Evolutionary conservation across 2,797 vertebrate species (phyloP).

Genomic region (Falco concolor): DNA sequence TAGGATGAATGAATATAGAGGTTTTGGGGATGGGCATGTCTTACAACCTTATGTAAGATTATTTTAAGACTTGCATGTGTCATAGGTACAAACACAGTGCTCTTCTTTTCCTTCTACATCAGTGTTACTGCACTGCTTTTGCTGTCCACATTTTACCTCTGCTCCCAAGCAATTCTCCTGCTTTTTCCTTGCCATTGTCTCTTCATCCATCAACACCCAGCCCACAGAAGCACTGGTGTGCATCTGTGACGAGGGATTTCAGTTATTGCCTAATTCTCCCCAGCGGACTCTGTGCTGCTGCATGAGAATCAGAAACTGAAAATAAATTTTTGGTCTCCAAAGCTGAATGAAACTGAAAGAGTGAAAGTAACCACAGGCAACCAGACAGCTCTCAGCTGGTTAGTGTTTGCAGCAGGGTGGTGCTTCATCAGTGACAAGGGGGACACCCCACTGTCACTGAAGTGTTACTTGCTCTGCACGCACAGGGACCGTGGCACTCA

Average conservation of each 20-base stretch:
- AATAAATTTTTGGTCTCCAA: background rate
- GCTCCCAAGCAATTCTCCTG: background rate
- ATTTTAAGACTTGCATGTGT: background rate
- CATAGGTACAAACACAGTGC: background rate
- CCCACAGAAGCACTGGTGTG: background rate
- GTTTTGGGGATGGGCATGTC: background rate
- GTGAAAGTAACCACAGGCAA: slow-evolving; percentile 5
- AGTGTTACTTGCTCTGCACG: background rate
- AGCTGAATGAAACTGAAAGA: background rate
- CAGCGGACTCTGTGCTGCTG: background rate
- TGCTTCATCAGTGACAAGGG: background rate
- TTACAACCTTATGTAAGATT: background rate
- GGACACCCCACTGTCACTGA: background rate
- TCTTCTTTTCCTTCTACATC: background rate
- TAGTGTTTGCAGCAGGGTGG: background rate
- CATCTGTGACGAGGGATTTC: background rate
- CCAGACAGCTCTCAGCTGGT: background rate
- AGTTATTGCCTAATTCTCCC: background rate
- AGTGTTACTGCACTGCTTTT: background rate
- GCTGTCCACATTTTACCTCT: background rate
- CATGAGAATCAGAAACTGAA: background rate
- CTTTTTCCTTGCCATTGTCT: background rate
- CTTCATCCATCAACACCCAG: background rate
- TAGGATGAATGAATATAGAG: background rate
- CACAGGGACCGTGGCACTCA: accelerated